Conservation (phyloP, 2,888 invertebrate genomes). For the Xanthostigma xanthostigma region DNA sequence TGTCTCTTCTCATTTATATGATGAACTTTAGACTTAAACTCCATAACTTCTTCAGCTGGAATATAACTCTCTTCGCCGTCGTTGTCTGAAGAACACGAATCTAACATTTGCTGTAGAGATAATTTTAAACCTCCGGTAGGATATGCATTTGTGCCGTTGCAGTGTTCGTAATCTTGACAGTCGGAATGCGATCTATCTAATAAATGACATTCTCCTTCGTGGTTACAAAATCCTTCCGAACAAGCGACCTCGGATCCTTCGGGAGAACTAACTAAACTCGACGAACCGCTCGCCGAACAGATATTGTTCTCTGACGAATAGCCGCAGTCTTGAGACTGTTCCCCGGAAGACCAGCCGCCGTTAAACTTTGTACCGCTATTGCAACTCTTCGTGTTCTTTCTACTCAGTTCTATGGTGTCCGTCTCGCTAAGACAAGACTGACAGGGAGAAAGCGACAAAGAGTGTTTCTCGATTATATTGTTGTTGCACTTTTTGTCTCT, state of each 20-base stretch:
- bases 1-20: conserved; percentile 67
- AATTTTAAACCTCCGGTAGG: conserved; percentile 33
- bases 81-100: conserved; percentile 63
- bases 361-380: conserved; percentile 26
- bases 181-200: conserved; percentile 19
- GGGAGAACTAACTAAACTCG: conserved; percentile 69
- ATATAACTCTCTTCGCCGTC: conserved; percentile 57
- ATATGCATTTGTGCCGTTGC: neutral
- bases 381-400: conserved; percentile 22
- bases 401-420: conserved; percentile 3
- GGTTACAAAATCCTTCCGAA: conserved; percentile 76
- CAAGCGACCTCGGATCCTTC: conserved; percentile 85
- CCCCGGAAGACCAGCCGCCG: conserved; percentile 45
- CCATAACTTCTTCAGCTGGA: conserved; percentile 76
- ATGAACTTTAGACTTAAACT: conserved; percentile 67
- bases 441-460: conserved; percentile 1
- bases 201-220: conserved; percentile 35
- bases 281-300: conserved; percentile 51
- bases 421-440: conserved; percentile 8
- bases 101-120: conserved; percentile 63
- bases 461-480: conserved; percentile 3
- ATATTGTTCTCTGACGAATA: conserved; percentile 77
- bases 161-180: conserved; percentile 13
- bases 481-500: conserved; percentile 7
- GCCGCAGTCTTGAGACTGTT: conserved; percentile 70